A percentile compares a stretch with the other conserved stretches of the same genome.
These are phyloP conservation scores for Eupeodes corollae DNA, from an alignment of 1,140 invertebrate genomes.

Conservation along the genomic window DNA sequence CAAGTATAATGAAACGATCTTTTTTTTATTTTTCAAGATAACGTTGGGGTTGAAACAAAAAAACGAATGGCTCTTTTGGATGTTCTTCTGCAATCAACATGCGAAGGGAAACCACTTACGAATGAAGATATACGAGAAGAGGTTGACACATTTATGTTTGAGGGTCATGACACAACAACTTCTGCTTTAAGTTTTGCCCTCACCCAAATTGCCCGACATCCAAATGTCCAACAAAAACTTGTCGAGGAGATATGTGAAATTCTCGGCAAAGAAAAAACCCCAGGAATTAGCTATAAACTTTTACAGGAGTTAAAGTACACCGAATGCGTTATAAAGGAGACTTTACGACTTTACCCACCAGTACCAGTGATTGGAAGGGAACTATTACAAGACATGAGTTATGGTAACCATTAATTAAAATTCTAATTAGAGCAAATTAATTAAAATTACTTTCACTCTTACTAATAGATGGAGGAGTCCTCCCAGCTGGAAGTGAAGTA, in stretches of 20 bases:
- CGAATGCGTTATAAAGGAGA: constrained; percentile 50
- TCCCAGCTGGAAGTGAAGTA: constrained; percentile 30
- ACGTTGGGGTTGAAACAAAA: constrained; percentile 14
- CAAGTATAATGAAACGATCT: too few species aligned
- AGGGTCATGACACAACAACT: constrained; percentile 52
- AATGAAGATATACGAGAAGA: constrained; percentile 56
- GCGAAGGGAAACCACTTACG: constrained; percentile 39
- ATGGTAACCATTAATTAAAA: not conserved
- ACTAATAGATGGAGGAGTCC: constrained; percentile 12
- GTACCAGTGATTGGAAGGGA: constrained; percentile 46
- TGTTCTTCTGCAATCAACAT: constrained; percentile 47
- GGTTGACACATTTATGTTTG: constrained; percentile 70
- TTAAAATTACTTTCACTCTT: not conserved
- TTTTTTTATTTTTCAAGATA: not conserved
- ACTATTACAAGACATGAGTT: constrained; percentile 33
- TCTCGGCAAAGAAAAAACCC: constrained; percentile 30
- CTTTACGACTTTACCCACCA: constrained; percentile 47
- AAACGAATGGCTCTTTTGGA: constrained; percentile 48
- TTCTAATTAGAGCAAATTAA: not conserved
- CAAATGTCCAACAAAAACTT: constrained; percentile 45
- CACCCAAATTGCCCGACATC: constrained; percentile 41
- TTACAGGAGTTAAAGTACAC: constrained; percentile 46
- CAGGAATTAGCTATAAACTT: constrained; percentile 37
- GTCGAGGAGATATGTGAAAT: constrained; percentile 44
- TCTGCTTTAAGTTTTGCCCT: constrained; percentile 42